Percentiles rank a stretch among this genome's conserved stretches.
Evolutionary conservation across 2,113 vertebrate genomes (phyloP).

Genomic region (Synchiropus splendidus): DNA sequence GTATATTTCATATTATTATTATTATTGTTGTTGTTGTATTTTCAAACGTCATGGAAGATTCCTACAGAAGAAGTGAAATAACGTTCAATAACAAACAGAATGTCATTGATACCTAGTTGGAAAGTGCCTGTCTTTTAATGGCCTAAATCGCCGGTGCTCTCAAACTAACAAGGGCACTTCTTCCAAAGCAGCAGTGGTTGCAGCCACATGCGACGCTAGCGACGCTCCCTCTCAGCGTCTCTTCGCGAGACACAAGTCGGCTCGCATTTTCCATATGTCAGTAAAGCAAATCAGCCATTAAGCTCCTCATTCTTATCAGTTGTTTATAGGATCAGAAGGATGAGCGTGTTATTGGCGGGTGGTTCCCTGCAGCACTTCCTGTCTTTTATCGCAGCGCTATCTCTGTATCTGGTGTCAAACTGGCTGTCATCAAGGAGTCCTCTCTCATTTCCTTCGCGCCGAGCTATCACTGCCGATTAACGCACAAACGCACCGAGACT

Average conservation of each 20-base stretch:
- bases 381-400: conserved; percentile 47
- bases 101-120: no score
- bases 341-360: conserved; percentile 53
- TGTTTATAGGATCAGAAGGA: conserved; percentile 55
- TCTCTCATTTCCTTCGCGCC: conserved; percentile 52
- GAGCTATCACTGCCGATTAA: conserved; percentile 59
- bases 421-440: conserved; percentile 56
- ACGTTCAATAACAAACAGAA: no score
- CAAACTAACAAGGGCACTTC: no score
- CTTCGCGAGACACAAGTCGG: conserved; percentile 35
- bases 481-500: conserved; percentile 37
- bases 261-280: conserved; percentile 47
- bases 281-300: conserved; percentile 58
- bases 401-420: conserved; percentile 53
- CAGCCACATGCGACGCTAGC: no score
- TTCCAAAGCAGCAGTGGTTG: no score
- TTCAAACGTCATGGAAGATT: no score
- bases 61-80: no score
- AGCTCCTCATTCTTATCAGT: conserved; percentile 53
- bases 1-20: no score
- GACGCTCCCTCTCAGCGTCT: no score
- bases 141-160: no score
- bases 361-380: conserved; percentile 41
- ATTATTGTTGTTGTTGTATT: no score
- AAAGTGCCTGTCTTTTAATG: no score